A percentile compares a stretch with the other conserved stretches of the same genome.
These are phyloP conservation scores for Rotaria magnacalcarata DNA, from an alignment of 2,888 invertebrate species.

Conservation along the genomic window DNA sequence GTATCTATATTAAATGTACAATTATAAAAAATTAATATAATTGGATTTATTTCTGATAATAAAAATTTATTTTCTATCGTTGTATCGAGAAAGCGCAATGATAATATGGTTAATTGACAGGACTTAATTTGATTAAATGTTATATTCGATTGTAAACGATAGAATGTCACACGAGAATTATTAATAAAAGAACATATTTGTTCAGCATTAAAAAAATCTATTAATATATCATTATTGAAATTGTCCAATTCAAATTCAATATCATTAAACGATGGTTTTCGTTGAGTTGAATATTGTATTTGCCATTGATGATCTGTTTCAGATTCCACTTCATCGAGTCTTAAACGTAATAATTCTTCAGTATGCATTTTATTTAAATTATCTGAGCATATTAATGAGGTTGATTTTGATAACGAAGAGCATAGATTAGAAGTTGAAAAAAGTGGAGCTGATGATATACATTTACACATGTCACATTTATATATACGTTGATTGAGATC, in stretches of 20 bases:
- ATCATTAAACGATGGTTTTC: background rate
- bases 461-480: slow-evolving; percentile 14
- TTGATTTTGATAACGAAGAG: background rate
- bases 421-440: background rate
- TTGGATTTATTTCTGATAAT: background rate
- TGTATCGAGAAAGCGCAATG: slow-evolving; percentile 4
- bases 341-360: slow-evolving; percentile 14
- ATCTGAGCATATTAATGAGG: background rate
- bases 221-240: background rate
- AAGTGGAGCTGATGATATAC: background rate
- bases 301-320: background rate
- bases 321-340: background rate
- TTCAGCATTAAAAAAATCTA: background rate
- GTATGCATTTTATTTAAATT: background rate
- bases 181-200: background rate
- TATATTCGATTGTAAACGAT: background rate
- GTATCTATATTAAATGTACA: background rate
- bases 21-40: slow-evolving; percentile 10
- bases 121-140: background rate
- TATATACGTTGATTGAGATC: background rate
- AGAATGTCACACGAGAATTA: background rate
- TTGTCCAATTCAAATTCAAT: background rate
- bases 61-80: background rate
- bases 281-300: background rate
- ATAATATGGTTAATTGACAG: background rate